phyloP scores from a whole-genome alignment of 2,888 invertebrate species.

The Cataglyphis cursor region DNA sequence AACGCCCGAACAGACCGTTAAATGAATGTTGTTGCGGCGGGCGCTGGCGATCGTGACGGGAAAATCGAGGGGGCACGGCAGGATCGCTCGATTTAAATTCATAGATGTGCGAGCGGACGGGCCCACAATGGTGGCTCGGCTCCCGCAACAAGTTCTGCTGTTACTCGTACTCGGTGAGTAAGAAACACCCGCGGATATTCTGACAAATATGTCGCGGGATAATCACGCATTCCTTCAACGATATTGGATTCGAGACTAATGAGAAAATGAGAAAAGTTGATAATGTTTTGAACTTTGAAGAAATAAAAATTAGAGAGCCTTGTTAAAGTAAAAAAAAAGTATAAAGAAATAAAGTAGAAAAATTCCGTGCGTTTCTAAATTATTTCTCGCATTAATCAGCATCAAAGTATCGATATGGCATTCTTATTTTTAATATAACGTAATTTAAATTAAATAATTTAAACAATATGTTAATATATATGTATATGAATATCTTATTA shows the following conservation, averaged over 20 bases:
- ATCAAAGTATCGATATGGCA: not conserved
- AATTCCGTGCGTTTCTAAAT: not conserved
- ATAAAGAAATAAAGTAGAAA: not conserved
- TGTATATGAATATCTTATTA: not conserved
- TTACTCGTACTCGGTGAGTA: constrained; percentile 85
- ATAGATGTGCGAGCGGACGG: constrained; percentile 84
- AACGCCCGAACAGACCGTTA: constrained; percentile 61
- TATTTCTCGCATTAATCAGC: not conserved
- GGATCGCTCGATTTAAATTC: constrained; percentile 81
- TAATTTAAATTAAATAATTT: not conserved
- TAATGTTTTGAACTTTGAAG: not conserved
- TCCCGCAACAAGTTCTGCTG: constrained; percentile 85
- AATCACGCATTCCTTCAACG: not conserved
- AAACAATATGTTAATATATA: not conserved
- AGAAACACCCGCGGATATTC: constrained; percentile 54
- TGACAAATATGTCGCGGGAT: not conserved
- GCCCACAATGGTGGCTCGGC: constrained; percentile 85
- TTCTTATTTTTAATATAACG: not conserved
- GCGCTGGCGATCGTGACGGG: constrained; percentile 79
- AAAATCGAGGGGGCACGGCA: constrained; percentile 76
- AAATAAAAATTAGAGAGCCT: not conserved
- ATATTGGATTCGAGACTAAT: not conserved
- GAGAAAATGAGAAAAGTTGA: not conserved
- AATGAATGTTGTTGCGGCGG: constrained; percentile 81
- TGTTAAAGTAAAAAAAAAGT: not conserved